Conservation (phyloP, 2,888 invertebrate species). For the Thyatira batis region DNA sequence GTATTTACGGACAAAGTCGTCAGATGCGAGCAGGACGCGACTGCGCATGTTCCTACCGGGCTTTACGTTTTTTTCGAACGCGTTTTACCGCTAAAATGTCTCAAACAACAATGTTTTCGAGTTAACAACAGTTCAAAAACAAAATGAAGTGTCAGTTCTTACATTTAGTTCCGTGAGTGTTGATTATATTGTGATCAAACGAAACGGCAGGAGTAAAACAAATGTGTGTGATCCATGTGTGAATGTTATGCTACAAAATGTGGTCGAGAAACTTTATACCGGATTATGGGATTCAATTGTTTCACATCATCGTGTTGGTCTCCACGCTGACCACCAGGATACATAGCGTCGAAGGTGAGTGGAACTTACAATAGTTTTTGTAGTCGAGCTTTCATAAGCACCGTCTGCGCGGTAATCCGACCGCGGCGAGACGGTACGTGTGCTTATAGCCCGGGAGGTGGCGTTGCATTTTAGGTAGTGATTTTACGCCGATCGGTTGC, state of each 20-base stretch:
- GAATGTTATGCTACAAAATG: conserved; percentile 84
- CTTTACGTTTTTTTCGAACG: conserved; percentile 64
- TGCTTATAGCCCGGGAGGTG: no score
- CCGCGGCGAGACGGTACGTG: conserved; percentile 52
- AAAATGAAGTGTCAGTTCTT: conserved; percentile 81
- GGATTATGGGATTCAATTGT: conserved; percentile 86
- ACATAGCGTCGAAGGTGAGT: conserved; percentile 83
- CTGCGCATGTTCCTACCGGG: conserved; percentile 78
- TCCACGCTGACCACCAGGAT: conserved; percentile 72
- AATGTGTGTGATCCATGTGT: conserved; percentile 83
- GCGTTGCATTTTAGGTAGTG: no score
- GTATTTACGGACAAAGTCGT: conserved; percentile 82
- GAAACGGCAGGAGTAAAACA: conserved; percentile 78
- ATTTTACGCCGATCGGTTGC: no score
- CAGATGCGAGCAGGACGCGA: conserved; percentile 82
- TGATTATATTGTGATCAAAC: conserved; percentile 69
- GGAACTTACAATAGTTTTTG: conserved; percentile 46
- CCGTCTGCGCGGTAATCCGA: conserved; percentile 53
- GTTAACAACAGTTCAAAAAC: conserved; percentile 76
- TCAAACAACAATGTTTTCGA: conserved; percentile 62
- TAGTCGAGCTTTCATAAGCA: conserved; percentile 77
- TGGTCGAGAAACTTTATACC: conserved; percentile 86
- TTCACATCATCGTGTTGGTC: conserved; percentile 71
- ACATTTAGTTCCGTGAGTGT: conserved; percentile 81
- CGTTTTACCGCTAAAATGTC: conserved; percentile 81